Evolutionary conservation across 2,888 invertebrate genomes (phyloP), one percentile per base, ranked within the genome.

Genomic region (Branchinecta sandiegonensis): DNA sequence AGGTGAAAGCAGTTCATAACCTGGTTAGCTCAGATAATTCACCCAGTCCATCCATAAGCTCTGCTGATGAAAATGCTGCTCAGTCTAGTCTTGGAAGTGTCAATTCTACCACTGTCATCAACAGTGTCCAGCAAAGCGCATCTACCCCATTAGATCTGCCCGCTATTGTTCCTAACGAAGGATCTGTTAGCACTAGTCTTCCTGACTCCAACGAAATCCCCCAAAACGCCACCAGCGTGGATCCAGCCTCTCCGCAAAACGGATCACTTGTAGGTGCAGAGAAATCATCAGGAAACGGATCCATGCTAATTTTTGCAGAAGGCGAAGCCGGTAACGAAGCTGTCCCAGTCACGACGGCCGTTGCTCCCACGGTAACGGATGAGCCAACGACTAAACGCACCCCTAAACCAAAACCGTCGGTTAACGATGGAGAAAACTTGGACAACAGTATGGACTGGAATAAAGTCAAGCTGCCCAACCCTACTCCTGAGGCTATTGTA

Each of bases 331-430:
- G 65, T 6, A 65, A 17, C 17, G 8, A 13, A 37, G 46, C 64
- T 13, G 17, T 14, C 12, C 13, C 64, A 65, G n/a, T 71, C 11
- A 63, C 70, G n/a, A 56, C 69, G 6, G 47, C 69, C 7, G 63
- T 65, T 37, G 13, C 66, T 12, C 48, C 14, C 8, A 67, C 69
- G 37, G 47, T 12, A 48, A 48, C 14, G 23, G 65, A 17, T 23
- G 48, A 12, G 46, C 17, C 68, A 46, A 66, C 69, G 17, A 70
- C 65, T 46, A 68, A 46, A 68, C 72, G 47, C 9, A 69, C 46
- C n/a, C 69, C 50, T 48, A 73, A 71, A 68, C 72, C 70, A 8
- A 73, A 73, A 48, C 72, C 73, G n/a, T 68, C 70, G n/a, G 68
- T 72, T 56, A 72, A 70, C 11, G 70, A 73, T 69, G 72, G 70